Percentiles rank a stretch among this genome's conserved stretches.
Conservation (phyloP, 2,888 invertebrate genomes). For the Synanthedon formicaeformis region DNA sequence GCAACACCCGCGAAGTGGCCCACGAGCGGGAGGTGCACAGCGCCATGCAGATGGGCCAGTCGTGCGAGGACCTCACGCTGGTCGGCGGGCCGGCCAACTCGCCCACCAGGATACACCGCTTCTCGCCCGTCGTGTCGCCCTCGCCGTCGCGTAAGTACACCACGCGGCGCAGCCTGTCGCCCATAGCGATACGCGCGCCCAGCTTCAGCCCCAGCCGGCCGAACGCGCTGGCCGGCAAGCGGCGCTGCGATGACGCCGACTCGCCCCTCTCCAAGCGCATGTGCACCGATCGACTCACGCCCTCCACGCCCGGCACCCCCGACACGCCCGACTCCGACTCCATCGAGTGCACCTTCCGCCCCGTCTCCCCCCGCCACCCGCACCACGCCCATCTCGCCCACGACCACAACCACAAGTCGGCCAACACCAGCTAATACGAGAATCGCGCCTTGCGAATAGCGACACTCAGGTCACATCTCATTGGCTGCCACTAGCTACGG, state of each 20-base stretch:
- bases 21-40: constrained; percentile 93
- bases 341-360: constrained; percentile 61
- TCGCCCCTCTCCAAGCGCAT: constrained; percentile 50
- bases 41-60: constrained; percentile 94
- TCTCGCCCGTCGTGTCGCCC: constrained; percentile 76
- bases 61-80: constrained; percentile 89
- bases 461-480: no score
- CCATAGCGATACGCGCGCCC: constrained; percentile 85
- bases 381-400: constrained; percentile 25
- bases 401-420: constrained; percentile 38
- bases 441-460: neutral
- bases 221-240: constrained; percentile 67
- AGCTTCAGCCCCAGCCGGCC: constrained; percentile 75
- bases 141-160: constrained; percentile 89
- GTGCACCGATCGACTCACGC: constrained; percentile 44
- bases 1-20: constrained; percentile 86
- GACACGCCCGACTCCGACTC: constrained; percentile 61
- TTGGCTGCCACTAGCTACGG: no score
- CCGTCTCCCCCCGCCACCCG: constrained; percentile 53
- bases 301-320: constrained; percentile 36
- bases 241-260: constrained; percentile 74
- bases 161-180: constrained; percentile 87
- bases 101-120: constrained; percentile 63
- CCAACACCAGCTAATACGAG: constrained; percentile 56
- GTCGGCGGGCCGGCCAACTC: constrained; percentile 58